A percentile compares a stretch with the other conserved stretches of the same genome.
phyloP scores from a whole-genome alignment of 2,888 invertebrate species.

The Mimumesa dahlbomi region DNA sequence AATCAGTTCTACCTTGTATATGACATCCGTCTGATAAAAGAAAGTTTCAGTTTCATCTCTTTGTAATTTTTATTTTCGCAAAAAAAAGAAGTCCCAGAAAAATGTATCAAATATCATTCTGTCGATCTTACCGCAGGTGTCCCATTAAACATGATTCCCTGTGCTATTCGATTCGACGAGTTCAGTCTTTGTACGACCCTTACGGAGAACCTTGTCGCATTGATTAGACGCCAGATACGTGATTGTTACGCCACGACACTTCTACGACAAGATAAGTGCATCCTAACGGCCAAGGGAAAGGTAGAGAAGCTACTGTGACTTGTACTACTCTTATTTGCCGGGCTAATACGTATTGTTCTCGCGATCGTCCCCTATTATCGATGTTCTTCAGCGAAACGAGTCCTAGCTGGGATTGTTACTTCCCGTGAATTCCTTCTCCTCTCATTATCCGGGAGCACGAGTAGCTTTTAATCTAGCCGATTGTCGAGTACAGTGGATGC shows the following conservation, averaged over 20 bases:
- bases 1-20: too few relatives aligned
- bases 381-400: constrained; percentile 8
- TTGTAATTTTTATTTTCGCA: too few relatives aligned
- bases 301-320: neutral
- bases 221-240: too few relatives aligned
- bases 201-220: too few relatives aligned
- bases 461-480: constrained; percentile 31
- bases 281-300: constrained; percentile 4
- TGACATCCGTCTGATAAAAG: too few relatives aligned
- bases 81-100: too few relatives aligned
- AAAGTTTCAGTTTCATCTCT: too few relatives aligned
- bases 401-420: constrained; percentile 26
- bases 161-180: too few relatives aligned
- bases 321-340: neutral
- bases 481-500: constrained; percentile 30
- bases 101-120: too few relatives aligned
- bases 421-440: constrained; percentile 13
- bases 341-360: constrained; percentile 30
- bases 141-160: too few relatives aligned
- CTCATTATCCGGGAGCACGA: constrained; percentile 21
- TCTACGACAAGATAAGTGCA: neutral
- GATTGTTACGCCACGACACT: neutral
- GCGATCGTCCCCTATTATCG: constrained; percentile 17
- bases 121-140: too few relatives aligned
- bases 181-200: too few relatives aligned